Base-by-base conservation (phyloP, 2,797 vertebrate species). In the Hippocampus kuda region DNA sequence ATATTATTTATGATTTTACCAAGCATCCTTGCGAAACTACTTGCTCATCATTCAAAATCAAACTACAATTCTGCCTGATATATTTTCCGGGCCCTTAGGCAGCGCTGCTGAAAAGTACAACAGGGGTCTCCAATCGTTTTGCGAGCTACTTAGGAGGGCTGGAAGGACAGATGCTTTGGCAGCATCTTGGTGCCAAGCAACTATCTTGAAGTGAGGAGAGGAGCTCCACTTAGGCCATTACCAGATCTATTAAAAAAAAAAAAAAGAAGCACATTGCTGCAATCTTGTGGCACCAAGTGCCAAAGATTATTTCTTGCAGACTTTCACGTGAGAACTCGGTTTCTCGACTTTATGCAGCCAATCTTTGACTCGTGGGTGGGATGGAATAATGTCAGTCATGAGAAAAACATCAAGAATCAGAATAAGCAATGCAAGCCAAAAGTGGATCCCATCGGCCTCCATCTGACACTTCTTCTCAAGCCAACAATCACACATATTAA, bases 401-500 rank as follows among this genome's bases (percentile, higher is more conserved):
- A 87, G 81, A 80, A 84, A 11, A 4, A 38, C 16, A 34, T 38
- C 15, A 9, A 30, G 30, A 60, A 85, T 87, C 81, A n/a, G 70
- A 77, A 85, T 78, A 79, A 82, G 87, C 87, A 88, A 79, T 89
- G 81, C 71, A 53, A 74, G 76, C 62, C 79, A 77, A 83, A 81
- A 84, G 72, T 83, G 84, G 84, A 81, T 82, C 87, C 85, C 84
- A 79, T 79, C 70, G 10, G 79, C 84, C 79, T 77, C 84, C 86
- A 83, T 79, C 81, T 77, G 80, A 88, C 72, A 76, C 72, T 79
- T 86, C 82, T 87, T 88, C 89, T 90, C 88, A 90, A 88, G 83
- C 81, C 60, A 83, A 72, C 75, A 72, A 85, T 91, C 89, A 90
- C 91, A 89, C 89, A 90, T 91, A 91, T 89, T 89, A 89, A 91